Evolutionary conservation across 2,113 vertebrate species (phyloP).

Genomic region (Telmatochromis brichardi): DNA sequence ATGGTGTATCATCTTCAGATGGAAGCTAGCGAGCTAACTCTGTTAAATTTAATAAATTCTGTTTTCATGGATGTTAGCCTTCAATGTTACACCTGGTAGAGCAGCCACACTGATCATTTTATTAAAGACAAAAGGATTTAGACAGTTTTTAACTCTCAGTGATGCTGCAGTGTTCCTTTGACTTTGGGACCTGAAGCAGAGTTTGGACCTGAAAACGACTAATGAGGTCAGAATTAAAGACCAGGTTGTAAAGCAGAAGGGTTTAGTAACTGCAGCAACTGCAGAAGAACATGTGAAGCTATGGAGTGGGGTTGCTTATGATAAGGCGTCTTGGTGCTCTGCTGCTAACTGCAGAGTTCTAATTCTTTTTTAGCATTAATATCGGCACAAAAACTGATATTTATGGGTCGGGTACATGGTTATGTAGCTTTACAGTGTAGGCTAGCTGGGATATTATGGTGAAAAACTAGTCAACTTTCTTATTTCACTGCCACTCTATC

Average conservation of each 20-base stretch:
- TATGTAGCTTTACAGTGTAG: background rate
- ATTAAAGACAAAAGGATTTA: background rate
- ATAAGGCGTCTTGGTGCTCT: accelerated
- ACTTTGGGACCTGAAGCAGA: background rate
- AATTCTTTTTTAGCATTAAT: background rate
- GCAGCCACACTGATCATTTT: background rate
- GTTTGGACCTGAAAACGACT: accelerated
- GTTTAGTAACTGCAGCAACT: background rate
- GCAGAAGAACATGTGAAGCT: background rate
- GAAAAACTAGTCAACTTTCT: background rate
- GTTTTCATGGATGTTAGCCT: background rate
- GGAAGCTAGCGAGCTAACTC: background rate
- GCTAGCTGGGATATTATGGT: background rate
- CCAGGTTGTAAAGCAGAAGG: background rate
- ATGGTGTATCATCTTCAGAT: background rate
- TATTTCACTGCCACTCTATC: background rate
- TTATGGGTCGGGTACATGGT: background rate
- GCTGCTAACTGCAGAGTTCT: background rate
- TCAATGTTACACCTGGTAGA: background rate
- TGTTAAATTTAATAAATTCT: background rate
- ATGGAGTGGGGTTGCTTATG: background rate
- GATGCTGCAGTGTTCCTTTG: background rate
- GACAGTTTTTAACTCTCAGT: background rate
- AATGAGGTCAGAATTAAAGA: background rate
- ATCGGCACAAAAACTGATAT: background rate